Percentiles rank a stretch among this genome's conserved stretches.
These are phyloP conservation scores for Synanthedon formicaeformis DNA, from an alignment of 2,888 invertebrate species.

Conservation along the genomic window DNA sequence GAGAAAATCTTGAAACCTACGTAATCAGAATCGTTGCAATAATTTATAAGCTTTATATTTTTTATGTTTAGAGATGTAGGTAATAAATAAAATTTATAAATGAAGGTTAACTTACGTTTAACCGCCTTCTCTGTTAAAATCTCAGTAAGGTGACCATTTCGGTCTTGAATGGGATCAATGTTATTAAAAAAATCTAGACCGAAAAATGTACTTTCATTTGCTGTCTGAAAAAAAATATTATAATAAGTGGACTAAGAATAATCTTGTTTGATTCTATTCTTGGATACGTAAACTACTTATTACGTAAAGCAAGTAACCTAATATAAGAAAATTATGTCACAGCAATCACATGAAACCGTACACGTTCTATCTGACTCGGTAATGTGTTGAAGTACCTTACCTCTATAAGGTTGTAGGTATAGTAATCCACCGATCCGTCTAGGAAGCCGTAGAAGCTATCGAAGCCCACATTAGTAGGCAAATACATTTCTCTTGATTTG, in stretches of 20 bases:
- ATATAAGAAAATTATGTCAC: neutral
- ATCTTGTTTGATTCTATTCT: too few relatives aligned
- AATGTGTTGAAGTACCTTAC: conserved; percentile 15
- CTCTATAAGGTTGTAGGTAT: conserved; percentile 68
- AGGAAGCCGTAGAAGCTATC: conserved; percentile 86
- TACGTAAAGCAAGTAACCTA: neutral
- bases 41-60: too few relatives aligned
- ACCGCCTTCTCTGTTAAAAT: conserved; percentile 27
- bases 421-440: conserved; percentile 83
- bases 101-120: conserved; percentile 16
- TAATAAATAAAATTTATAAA: too few relatives aligned
- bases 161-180: conserved; percentile 19
- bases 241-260: neutral
- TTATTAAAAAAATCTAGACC: conserved; percentile 30
- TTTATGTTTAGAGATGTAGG: too few relatives aligned
- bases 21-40: too few relatives aligned
- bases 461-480: conserved; percentile 80
- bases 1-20: too few relatives aligned
- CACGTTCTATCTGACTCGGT: neutral
- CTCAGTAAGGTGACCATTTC: conserved; percentile 28
- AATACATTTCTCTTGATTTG: conserved; percentile 76
- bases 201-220: conserved; percentile 22
- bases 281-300: neutral
- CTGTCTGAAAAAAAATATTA: conserved; percentile 17
- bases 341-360: neutral